Evolutionary conservation across 2,113 vertebrate species (phyloP).

Genomic region (Misgurnus mizolepis): DNA sequence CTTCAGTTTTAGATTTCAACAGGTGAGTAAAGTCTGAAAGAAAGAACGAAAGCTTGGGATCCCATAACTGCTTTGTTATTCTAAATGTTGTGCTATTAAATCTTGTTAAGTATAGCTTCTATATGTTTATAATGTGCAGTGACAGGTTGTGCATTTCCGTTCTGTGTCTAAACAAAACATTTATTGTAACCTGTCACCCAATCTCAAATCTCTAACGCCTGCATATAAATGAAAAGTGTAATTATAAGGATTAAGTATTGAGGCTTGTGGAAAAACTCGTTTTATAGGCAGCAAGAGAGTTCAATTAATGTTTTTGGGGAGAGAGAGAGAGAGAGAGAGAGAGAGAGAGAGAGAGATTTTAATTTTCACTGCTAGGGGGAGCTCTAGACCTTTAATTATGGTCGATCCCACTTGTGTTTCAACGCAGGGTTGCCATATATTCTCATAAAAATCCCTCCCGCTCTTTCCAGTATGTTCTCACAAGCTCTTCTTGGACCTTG

Average conservation of each 20-base stretch:
- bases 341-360: neutral
- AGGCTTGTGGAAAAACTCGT: conserved; percentile 1
- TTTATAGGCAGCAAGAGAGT: conserved; percentile 13
- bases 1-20: too few species aligned
- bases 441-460: neutral
- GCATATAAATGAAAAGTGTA: neutral
- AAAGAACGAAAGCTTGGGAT: too few species aligned
- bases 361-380: conserved; percentile 70
- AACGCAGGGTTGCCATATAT: conserved; percentile 46
- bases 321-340: too few species aligned
- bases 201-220: neutral
- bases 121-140: neutral
- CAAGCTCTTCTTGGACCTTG: neutral
- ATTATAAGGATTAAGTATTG: conserved; percentile 14
- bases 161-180: neutral
- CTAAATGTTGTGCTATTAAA: too few species aligned
- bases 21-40: too few species aligned
- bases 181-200: neutral
- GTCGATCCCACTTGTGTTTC: conserved; percentile 56
- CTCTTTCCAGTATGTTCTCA: neutral
- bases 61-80: too few species aligned
- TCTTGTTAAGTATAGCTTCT: too few species aligned
- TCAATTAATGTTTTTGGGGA: neutral
- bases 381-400: conserved; percentile 71
- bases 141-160: neutral